Conservation (phyloP, 1,140 invertebrate species). For the Melitaea cinxia region DNA sequence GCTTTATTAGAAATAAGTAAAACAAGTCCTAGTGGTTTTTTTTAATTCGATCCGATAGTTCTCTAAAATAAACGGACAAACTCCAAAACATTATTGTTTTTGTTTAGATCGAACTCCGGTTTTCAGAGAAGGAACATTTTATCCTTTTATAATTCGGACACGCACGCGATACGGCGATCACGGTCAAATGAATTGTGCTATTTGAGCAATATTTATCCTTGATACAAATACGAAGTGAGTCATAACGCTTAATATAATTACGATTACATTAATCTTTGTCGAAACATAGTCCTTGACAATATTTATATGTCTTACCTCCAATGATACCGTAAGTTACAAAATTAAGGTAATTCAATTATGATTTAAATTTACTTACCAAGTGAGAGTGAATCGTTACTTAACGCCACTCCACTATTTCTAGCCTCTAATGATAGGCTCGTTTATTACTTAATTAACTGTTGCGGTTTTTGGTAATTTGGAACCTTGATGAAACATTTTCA, state of each 20-base stretch:
- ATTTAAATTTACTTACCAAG: too few relatives aligned
- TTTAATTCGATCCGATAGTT: too few relatives aligned
- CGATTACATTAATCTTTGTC: neutral
- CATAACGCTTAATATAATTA: conserved; percentile 2
- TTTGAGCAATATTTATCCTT: conserved; percentile 21
- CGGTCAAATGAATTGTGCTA: conserved; percentile 19
- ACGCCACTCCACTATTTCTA: neutral
- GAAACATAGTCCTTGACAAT: neutral
- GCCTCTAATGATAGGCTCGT: too few relatives aligned
- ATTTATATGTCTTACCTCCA: neutral
- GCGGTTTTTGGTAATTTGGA: neutral
- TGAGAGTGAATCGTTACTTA: too few relatives aligned
- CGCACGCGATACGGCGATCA: conserved; percentile 29
- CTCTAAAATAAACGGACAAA: too few relatives aligned
- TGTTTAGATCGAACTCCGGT: neutral
- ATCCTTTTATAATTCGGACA: conserved; percentile 31
- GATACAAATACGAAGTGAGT: conserved; percentile 24
- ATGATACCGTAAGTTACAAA: too few relatives aligned
- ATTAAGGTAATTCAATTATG: too few relatives aligned
- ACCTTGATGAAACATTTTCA: neutral
- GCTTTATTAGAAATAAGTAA: too few relatives aligned
- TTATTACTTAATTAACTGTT: neutral
- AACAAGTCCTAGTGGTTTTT: too few relatives aligned
- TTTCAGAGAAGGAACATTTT: conserved; percentile 18
- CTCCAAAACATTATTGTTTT: too few relatives aligned